These are phyloP conservation scores for Erpobdella octoculata DNA, from an alignment of 2,888 invertebrate species.

Conservation along the genomic window DNA sequence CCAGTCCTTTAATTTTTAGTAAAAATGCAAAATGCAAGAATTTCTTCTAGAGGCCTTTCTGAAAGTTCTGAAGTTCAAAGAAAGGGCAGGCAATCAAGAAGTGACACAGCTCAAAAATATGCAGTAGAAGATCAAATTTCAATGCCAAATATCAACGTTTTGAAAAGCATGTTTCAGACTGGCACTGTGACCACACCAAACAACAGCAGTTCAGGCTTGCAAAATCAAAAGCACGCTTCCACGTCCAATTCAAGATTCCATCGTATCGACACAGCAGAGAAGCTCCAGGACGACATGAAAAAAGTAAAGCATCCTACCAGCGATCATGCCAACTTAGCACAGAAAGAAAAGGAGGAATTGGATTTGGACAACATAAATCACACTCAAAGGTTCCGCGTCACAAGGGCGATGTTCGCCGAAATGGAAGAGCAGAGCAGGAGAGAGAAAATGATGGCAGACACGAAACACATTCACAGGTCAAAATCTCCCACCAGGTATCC, in stretches of 20 bases:
- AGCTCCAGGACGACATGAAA: neutral
- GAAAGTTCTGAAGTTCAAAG: neutral
- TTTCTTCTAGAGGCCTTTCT: neutral
- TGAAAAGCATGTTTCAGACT: slow-evolving; percentile 25
- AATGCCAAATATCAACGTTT: slow-evolving; percentile 27
- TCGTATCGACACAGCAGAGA: neutral
- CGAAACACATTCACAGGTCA: slow-evolving; percentile 16
- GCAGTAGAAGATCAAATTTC: slow-evolving; percentile 9
- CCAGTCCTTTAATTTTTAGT: neutral
- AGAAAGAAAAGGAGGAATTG: slow-evolving; percentile 6
- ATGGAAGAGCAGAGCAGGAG: slow-evolving; percentile 29
- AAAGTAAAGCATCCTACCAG: neutral
- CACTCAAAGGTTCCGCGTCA: slow-evolving; percentile 27
- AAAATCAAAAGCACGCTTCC: neutral
- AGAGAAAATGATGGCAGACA: slow-evolving; percentile 22
- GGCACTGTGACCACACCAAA: neutral
- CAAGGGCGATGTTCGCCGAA: slow-evolving; percentile 29
- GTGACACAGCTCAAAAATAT: neutral
- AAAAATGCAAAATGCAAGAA: neutral
- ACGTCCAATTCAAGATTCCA: neutral
- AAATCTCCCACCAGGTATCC: slow-evolving; percentile 27
- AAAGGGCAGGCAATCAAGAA: slow-evolving; percentile 7
- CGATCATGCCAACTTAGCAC: neutral
- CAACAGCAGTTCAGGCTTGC: neutral
- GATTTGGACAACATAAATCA: slow-evolving; percentile 29